Conservation (phyloP, 1,140 invertebrate genomes). For the Teleopsis dalmanni region DNA sequence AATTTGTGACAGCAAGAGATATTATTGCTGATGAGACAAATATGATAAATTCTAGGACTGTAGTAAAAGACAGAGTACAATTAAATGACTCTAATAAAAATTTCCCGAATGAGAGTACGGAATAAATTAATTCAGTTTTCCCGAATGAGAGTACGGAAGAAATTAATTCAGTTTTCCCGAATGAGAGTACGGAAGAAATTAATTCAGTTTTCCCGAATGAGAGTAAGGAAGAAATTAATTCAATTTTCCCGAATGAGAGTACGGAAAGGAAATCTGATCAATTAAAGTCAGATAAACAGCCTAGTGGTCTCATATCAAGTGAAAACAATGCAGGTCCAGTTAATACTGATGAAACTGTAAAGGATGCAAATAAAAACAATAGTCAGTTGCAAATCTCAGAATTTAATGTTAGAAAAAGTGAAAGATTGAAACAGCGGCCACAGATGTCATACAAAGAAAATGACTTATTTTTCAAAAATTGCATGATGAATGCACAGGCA, state of each 20-base stretch:
- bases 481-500: constrained; percentile 21
- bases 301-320: constrained; percentile 10
- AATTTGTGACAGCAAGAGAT: constrained; percentile 38
- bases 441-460: constrained; percentile 22
- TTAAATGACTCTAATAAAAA: constrained; percentile 12
- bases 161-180: constrained; percentile 3
- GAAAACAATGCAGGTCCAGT: constrained; percentile 13
- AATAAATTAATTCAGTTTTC: not conserved
- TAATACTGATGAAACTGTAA: constrained; percentile 9
- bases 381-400: not conserved
- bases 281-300: constrained; percentile 10
- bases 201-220: constrained; percentile 8
- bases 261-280: constrained; percentile 4
- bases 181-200: not conserved
- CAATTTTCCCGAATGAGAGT: constrained; percentile 7
- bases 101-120: constrained; percentile 8
- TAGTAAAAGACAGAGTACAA: constrained; percentile 2
- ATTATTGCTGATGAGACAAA: constrained; percentile 43
- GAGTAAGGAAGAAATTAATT: constrained; percentile 11
- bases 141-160: constrained; percentile 8
- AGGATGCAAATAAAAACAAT: constrained; percentile 11
- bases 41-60: constrained; percentile 28
- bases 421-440: constrained; percentile 21
- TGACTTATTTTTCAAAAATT: constrained; percentile 17
- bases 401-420: constrained; percentile 19